A percentile compares a stretch with the other conserved stretches of the same genome.
Evolutionary conservation across 2,888 invertebrate genomes (phyloP).

Genomic region (Omphaloscelis lunosa): DNA sequence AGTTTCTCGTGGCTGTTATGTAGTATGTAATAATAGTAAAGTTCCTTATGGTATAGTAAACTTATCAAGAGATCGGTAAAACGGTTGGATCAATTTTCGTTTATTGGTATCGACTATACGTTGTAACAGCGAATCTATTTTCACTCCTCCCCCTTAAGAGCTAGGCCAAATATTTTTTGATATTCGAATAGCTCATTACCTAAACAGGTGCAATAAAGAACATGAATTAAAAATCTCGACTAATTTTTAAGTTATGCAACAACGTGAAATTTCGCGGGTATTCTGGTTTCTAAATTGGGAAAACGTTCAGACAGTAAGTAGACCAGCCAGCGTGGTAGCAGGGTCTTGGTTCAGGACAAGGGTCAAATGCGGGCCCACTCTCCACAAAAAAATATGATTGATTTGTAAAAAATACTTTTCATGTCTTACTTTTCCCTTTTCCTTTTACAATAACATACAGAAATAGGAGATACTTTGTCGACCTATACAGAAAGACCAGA

Average conservation of each 20-base stretch:
- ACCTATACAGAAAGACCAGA: no score
- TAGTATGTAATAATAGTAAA: not conserved
- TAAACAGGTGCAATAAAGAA: no score
- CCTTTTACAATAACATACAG: not conserved
- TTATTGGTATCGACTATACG: not conserved
- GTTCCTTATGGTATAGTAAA: not conserved
- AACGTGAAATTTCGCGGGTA: no score
- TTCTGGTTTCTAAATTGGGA: not conserved
- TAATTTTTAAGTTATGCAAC: no score
- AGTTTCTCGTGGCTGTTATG: conserved; percentile 11
- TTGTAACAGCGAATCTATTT: no score
- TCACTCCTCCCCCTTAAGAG: no score
- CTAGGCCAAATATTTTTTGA: no score
- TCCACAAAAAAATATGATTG: not conserved
- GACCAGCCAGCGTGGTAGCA: not conserved
- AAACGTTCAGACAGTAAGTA: not conserved
- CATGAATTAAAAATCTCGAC: no score
- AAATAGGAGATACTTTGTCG: not conserved
- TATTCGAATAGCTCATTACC: no score
- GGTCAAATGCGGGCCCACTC: no score
- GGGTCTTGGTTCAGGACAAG: not conserved
- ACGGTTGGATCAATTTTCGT: not conserved
- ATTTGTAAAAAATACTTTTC: not conserved
- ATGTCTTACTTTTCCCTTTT: not conserved
- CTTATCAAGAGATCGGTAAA: not conserved